phyloP scores from a whole-genome alignment of 1,140 invertebrate species.

The Tribolium castaneum region DNA sequence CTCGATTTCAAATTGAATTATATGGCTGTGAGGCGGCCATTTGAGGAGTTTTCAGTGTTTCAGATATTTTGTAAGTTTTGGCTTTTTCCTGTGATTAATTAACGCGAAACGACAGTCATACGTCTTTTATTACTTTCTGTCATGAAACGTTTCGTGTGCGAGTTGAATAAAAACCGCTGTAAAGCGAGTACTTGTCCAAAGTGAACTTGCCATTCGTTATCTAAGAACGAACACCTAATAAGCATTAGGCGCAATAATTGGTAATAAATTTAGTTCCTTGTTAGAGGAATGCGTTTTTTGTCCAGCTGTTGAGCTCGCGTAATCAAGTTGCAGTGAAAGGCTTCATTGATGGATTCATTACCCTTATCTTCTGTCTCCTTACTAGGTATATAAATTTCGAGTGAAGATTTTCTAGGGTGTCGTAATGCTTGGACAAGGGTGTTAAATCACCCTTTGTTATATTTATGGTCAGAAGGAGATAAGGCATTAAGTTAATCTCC shows the following conservation, averaged over 20 bases:
- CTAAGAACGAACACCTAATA: neutral
- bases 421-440: constrained; percentile 6
- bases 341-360: neutral
- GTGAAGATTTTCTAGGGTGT: neutral
- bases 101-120: constrained; percentile 1
- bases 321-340: too few relatives aligned
- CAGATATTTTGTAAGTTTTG: neutral
- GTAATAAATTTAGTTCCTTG: neutral
- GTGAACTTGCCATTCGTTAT: neutral
- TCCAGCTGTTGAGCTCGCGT: neutral
- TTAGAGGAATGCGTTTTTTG: neutral
- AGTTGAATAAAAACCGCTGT: neutral
- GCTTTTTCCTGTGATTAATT: constrained; percentile 6
- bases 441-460: constrained; percentile 13
- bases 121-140: neutral
- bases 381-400: neutral
- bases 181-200: neutral
- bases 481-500: constrained; percentile 16
- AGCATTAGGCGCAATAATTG: neutral
- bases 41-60: neutral
- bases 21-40: neutral
- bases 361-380: neutral
- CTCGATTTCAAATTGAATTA: constrained; percentile 1
- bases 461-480: constrained; percentile 8
- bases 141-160: constrained; percentile 9